Evolutionary conservation across 2,113 vertebrate genomes (phyloP), one percentile per base, ranked within the genome.

Genomic region (Chloebia gouldiae): DNA sequence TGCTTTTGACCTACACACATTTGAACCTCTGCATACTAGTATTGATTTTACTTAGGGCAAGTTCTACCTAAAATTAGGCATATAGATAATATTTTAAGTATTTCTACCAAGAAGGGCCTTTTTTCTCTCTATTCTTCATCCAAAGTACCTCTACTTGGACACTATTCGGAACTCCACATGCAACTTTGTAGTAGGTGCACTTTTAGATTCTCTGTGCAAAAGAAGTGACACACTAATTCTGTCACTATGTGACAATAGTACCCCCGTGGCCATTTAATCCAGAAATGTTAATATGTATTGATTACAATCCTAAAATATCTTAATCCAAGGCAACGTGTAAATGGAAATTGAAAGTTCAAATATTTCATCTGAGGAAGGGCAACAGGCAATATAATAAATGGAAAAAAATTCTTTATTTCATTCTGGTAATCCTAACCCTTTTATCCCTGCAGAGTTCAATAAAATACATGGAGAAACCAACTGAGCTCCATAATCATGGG

Each of bases 151-250:
- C 30, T 53, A 9, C n/a, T 61, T 53, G 39, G 18, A 45, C 10
- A 24, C 13, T 28, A 50, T 42, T 54, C 31, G 20, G 35, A 40
- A 63, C 13, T 75, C 25, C 54, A 45, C 9, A 35, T 16, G 8
- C 0, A 5, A 22, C 1, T 4, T 44, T 7, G 0, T 18, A 40
- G 10, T 47, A 23, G 3, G 4, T 21, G 7, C 4, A 31, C 44
- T 92, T 85, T 90, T 65, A 69, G 40, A 68, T 79, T 72, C 9
- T 77, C 23, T 44, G 11, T 22, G 8, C 6, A 51, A 51, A 90
- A 68, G 11, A 69, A 5, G 5, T 17, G 68, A 40, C 1, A 4
- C 3, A 31, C 3, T 45, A 40, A 65, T 70, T 82, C 65, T 65
- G 27, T 49, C 49, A 60, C 24, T n/a, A 11, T 64, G 23, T 79